Evolutionary conservation across 2,888 invertebrate genomes (phyloP), one percentile per base, ranked within the genome.

Genomic region (Synanthedon andrenaeformis): DNA sequence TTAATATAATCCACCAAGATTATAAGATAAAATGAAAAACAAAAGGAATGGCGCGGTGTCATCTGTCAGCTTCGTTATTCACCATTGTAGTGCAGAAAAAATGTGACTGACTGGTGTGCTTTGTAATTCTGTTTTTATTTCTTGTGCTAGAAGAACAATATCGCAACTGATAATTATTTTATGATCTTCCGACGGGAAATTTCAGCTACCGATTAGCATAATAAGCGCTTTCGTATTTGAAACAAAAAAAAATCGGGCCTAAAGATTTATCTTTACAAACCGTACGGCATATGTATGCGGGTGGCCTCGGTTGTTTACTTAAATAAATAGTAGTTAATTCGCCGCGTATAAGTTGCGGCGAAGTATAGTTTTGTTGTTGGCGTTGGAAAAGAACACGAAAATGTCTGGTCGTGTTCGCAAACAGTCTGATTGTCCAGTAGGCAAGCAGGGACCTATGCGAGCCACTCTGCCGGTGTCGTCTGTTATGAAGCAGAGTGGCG

Each of bases 381-480:
- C 67, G 66, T 62, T 66, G 6, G 35, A 35, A 35, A 35, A 35
- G 2, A 3, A 35, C 10, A 35, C 10, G 6, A 35, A 72, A 64
- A 90, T 91, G 90, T 90, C 90, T 72, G 86, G 89, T 66, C 89
- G 90, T 66, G 89, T 90, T 64, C 89, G 91, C 66, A 92, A 92
- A 82, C 91, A 91, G 70, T 91, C 92, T 56, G 92, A 92, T 69
- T 91, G 90, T 73, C 89, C 90, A 59, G 82, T 81, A 64, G 79
- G 82, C 54, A 87, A 87, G 66, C 82, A 83, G 79, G 93, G 92
- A 54, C 93, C 93, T 62, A 90, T 93, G 91, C 90, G 92, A 75
- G 93, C 93, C 56, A 93, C 93, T 57, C 85, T 94, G 72, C 93
- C 93, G 64, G 92, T 93, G 69, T 91, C 92, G 54, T 93, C 93